Conservation (phyloP, 2,888 invertebrate species). For the Bellardia pandia region DNA sequence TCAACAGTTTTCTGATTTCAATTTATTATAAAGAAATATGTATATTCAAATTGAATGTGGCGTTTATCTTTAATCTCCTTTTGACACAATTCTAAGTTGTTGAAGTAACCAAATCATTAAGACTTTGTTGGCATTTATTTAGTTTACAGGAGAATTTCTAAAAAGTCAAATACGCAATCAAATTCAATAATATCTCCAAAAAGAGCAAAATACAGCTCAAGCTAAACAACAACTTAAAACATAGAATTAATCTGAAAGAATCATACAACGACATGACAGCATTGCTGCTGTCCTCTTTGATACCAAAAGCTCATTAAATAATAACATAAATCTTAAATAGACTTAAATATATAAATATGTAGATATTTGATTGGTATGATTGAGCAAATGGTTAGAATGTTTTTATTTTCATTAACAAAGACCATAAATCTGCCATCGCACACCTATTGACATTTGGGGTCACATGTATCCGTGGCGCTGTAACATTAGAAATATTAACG, state of each 20-base stretch:
- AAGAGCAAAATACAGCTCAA: not conserved
- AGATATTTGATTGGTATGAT: not conserved
- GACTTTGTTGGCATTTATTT: constrained; percentile 1
- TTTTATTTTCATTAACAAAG: not conserved
- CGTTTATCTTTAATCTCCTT: not conserved
- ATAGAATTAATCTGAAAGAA: not conserved
- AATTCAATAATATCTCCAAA: too few relatives aligned
- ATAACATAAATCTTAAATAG: not conserved
- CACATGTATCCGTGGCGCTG: not conserved
- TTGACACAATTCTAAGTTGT: not conserved
- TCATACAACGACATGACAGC: not conserved
- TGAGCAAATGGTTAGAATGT: not conserved
- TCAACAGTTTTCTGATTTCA: not conserved
- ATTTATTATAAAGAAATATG: not conserved
- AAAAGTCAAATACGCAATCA: not conserved
- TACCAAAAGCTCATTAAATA: not conserved
- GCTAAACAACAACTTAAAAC: not conserved
- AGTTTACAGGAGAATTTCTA: not conserved
- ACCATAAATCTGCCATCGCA: not conserved
- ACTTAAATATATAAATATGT: not conserved
- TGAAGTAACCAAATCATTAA: not conserved
- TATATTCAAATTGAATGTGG: not conserved
- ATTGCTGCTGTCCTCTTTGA: not conserved
- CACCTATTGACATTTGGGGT: not conserved
- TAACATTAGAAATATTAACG: constrained; percentile 1